Conservation (phyloP, 2,113 vertebrate species). For the Halichoeres trimaculatus region DNA sequence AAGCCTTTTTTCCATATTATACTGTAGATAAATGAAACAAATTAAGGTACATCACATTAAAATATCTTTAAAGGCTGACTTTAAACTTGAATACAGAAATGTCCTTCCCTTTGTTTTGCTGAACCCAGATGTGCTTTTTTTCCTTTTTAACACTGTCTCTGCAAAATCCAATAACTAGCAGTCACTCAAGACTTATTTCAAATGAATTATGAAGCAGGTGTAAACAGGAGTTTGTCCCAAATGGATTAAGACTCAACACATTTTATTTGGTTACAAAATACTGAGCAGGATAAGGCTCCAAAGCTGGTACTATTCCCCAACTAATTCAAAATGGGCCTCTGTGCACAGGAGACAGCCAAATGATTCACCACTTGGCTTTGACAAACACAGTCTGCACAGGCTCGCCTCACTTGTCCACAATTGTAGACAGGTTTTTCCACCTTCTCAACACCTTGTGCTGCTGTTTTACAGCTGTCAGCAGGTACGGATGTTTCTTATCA, state of each 20-base stretch:
- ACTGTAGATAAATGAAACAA: too few relatives aligned
- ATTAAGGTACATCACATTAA: too few relatives aligned
- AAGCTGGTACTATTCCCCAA: slow-evolving; percentile 1
- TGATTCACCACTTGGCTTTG: slow-evolving; percentile 11
- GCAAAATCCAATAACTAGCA: slow-evolving; percentile 2
- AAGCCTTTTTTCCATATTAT: too few relatives aligned
- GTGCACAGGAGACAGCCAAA: slow-evolving; percentile 3
- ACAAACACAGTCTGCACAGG: not conserved
- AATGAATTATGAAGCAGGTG: slow-evolving; percentile 3
- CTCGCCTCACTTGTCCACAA: not conserved
- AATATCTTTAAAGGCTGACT: too few relatives aligned
- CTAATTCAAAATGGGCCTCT: slow-evolving; percentile 29
- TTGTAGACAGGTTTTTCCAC: not conserved
- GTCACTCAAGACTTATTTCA: slow-evolving; percentile 6
- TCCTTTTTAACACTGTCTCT: not conserved
- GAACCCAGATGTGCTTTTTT: slow-evolving; percentile 5
- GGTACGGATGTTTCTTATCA: not conserved
- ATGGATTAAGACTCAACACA: slow-evolving; percentile 7
- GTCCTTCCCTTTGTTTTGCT: not conserved
- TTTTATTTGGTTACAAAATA: slow-evolving; percentile 25
- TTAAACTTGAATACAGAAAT: too few relatives aligned
- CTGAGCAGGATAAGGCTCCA: not conserved
- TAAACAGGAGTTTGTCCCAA: not conserved
- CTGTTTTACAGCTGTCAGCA: not conserved
- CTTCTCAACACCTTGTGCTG: not conserved